phyloP scores from a whole-genome alignment of 2,113 vertebrate species.

The Neolamprologus falcicula region DNA sequence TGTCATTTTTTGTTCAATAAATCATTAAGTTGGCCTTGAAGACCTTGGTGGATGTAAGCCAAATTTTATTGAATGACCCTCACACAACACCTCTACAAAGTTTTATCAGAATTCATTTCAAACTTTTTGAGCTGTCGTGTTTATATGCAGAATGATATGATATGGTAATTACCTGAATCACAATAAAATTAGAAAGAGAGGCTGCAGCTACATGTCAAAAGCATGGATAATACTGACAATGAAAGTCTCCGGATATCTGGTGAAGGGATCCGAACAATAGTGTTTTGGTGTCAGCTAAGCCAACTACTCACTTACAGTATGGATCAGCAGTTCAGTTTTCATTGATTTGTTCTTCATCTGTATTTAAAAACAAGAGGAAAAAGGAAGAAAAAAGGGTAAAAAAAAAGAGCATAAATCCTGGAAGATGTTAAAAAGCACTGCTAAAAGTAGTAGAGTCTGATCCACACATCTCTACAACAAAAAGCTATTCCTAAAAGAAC shows the following conservation, averaged over 20 bases:
- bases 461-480: not conserved
- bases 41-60: not conserved
- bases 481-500: not conserved
- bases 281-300: not conserved
- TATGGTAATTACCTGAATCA: not conserved
- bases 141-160: not conserved
- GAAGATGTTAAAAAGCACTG: not conserved
- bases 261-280: not conserved
- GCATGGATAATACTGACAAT: not conserved
- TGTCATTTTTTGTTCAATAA: not conserved
- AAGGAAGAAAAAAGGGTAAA: not conserved
- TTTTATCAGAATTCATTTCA: not conserved
- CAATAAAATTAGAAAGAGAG: not conserved
- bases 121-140: not conserved
- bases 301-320: not conserved
- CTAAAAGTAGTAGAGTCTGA: not conserved
- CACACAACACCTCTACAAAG: not conserved
- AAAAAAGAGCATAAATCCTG: not conserved
- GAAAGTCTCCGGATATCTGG: not conserved
- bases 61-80: not conserved
- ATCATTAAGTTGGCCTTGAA: not conserved
- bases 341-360: not conserved
- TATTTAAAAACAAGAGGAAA: not conserved
- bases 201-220: not conserved
- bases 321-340: not conserved